These are phyloP conservation scores for Netelia virgata DNA, from an alignment of 2,888 invertebrate genomes.

Conservation along the genomic window DNA sequence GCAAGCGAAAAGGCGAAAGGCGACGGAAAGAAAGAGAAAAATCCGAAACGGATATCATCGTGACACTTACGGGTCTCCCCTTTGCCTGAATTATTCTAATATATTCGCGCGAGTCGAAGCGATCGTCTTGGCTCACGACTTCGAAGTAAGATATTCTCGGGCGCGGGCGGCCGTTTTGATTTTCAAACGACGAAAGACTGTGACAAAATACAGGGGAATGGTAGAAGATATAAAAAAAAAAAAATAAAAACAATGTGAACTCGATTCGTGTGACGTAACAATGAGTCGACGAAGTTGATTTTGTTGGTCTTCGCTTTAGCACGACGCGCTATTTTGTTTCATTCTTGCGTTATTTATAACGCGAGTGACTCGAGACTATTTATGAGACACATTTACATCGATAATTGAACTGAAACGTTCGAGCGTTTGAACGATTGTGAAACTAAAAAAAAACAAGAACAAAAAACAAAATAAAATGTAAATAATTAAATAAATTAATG, in stretches of 20 bases:
- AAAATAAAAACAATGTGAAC: neutral
- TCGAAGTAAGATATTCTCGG: conserved; percentile 23
- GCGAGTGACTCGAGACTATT: conserved; percentile 3
- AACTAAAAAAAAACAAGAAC: neutral
- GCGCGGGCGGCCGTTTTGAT: conserved; percentile 47
- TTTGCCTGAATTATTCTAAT: conserved; percentile 48
- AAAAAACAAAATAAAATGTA: neutral
- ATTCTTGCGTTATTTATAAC: conserved; percentile 40
- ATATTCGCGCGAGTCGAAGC: conserved; percentile 35
- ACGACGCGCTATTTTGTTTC: conserved; percentile 10
- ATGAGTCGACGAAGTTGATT: conserved; percentile 13
- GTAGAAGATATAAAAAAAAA: conserved; percentile 1
- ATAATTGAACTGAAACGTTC: neutral
- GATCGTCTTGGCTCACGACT: conserved; percentile 35
- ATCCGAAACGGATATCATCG: conserved; percentile 18
- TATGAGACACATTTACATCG: neutral
- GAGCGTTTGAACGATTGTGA: neutral
- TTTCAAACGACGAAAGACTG: conserved; percentile 37
- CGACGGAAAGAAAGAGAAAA: neutral
- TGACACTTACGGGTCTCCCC: neutral
- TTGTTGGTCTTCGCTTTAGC: conserved; percentile 4
- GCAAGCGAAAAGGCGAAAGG: no score
- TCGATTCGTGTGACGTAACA: conserved; percentile 32
- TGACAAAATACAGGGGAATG: conserved; percentile 22
- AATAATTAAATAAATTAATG: neutral